A percentile compares a stretch with the other conserved stretches of the same genome.
Evolutionary conservation across 2,888 invertebrate species (phyloP).

Genomic region (Acleris emargana): DNA sequence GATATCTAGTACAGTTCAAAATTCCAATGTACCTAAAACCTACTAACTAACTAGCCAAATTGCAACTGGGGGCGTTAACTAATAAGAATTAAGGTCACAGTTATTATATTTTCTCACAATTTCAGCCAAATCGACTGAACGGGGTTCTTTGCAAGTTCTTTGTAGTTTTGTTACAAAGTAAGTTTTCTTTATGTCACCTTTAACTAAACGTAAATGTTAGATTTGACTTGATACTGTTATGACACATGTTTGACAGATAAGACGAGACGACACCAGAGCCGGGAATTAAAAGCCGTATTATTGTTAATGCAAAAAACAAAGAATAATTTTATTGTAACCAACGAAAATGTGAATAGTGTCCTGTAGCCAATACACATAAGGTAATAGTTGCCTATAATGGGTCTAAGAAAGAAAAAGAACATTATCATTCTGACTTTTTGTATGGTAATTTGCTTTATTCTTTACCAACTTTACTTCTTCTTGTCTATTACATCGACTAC

Average conservation of each 20-base stretch:
- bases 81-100: too few species aligned
- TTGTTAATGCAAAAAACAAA: not conserved
- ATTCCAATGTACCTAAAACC: too few species aligned
- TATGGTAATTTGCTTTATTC: constrained; percentile 64
- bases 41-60: too few species aligned
- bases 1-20: too few species aligned
- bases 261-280: not conserved
- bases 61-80: too few species aligned
- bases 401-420: constrained; percentile 73
- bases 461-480: constrained; percentile 77
- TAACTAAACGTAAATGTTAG: too few species aligned
- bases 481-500: constrained; percentile 63
- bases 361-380: not conserved
- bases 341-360: constrained; percentile 19
- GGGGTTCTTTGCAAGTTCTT: too few species aligned
- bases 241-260: not conserved
- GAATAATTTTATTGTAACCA: not conserved
- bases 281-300: not conserved
- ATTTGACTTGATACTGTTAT: too few species aligned
- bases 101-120: too few species aligned
- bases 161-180: too few species aligned
- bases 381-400: constrained; percentile 45
- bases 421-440: constrained; percentile 63
- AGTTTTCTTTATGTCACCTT: too few species aligned
- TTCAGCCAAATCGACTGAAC: too few species aligned